A percentile compares a stretch with the other conserved stretches of the same genome.
Conservation (phyloP, 2,113 vertebrate genomes). For the Saimiri boliviensis region DNA sequence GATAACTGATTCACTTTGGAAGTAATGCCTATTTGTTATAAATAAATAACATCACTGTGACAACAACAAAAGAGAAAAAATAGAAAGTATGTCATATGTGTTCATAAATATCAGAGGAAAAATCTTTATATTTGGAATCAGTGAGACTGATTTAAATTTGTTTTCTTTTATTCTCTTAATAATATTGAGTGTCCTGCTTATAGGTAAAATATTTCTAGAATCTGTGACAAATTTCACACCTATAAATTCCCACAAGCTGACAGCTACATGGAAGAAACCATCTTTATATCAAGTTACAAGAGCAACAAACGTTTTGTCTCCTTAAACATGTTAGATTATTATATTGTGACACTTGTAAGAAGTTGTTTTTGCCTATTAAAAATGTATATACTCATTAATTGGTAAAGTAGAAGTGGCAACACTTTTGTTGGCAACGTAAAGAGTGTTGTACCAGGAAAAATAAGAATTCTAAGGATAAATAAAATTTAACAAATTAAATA, state of each 20-base stretch:
- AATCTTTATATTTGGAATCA: background rate
- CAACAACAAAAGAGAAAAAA: background rate
- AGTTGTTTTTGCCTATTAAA: background rate
- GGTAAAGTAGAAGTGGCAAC: background rate
- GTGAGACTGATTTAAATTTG: background rate
- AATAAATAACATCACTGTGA: background rate
- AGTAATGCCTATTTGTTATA: background rate
- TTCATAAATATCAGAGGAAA: background rate
- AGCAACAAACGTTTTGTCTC: background rate
- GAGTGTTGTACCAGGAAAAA: background rate
- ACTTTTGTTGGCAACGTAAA: background rate
- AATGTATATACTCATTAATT: background rate
- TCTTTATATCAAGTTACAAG: background rate
- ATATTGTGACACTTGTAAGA: background rate
- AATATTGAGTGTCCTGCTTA: background rate
- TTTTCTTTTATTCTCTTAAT: background rate
- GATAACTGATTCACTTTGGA: background rate
- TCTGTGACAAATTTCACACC: slow-evolving; percentile 58
- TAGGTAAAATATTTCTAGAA: slow-evolving; percentile 33
- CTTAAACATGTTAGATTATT: background rate
- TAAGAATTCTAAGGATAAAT: background rate
- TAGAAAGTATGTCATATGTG: background rate
- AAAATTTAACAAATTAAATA: background rate
- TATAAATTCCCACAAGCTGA: slow-evolving; percentile 6
- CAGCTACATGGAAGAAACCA: background rate